These are phyloP conservation scores for Helicorthomorpha holstii DNA, from an alignment of 1,140 invertebrate genomes.

Conservation along the genomic window DNA sequence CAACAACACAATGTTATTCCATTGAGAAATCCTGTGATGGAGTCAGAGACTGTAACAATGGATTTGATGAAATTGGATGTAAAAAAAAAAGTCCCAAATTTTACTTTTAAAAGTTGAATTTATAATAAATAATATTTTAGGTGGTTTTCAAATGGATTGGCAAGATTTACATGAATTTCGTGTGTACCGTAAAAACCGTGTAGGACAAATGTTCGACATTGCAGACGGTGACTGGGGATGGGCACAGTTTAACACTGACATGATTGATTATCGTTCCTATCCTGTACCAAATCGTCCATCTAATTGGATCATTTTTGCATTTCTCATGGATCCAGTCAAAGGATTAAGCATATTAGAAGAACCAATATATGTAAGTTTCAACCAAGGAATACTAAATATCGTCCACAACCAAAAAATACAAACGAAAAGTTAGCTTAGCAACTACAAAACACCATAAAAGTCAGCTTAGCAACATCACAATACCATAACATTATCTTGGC, in stretches of 20 bases:
- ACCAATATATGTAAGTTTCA: background rate
- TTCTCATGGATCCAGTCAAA: slow-evolving; percentile 11
- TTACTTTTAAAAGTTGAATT: background rate
- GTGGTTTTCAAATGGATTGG: background rate
- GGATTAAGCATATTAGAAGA: slow-evolving; percentile 1
- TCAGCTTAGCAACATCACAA: too few species aligned
- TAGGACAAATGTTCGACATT: slow-evolving; percentile 15
- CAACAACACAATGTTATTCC: slow-evolving; percentile 5
- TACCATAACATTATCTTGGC: too few species aligned
- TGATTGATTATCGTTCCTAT: slow-evolving; percentile 11
- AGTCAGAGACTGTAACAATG: background rate
- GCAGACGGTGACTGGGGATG: slow-evolving; percentile 16
- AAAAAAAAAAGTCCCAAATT: slow-evolving; percentile 11
- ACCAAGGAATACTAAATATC: too few species aligned
- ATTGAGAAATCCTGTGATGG: slow-evolving; percentile 2
- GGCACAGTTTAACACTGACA: slow-evolving; percentile 9
- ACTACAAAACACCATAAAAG: too few species aligned
- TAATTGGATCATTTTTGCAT: slow-evolving; percentile 14
- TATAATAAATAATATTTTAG: background rate
- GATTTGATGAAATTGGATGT: slow-evolving; percentile 29
- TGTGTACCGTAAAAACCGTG: slow-evolving; percentile 11
- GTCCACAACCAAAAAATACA: too few species aligned
- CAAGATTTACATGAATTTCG: background rate
- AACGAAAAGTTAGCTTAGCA: too few species aligned
- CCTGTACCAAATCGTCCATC: slow-evolving; percentile 15